A percentile compares a stretch with the other conserved stretches of the same genome.
Evolutionary conservation across 2,113 vertebrate genomes (phyloP).

Genomic region (Rhinoderma darwinii): DNA sequence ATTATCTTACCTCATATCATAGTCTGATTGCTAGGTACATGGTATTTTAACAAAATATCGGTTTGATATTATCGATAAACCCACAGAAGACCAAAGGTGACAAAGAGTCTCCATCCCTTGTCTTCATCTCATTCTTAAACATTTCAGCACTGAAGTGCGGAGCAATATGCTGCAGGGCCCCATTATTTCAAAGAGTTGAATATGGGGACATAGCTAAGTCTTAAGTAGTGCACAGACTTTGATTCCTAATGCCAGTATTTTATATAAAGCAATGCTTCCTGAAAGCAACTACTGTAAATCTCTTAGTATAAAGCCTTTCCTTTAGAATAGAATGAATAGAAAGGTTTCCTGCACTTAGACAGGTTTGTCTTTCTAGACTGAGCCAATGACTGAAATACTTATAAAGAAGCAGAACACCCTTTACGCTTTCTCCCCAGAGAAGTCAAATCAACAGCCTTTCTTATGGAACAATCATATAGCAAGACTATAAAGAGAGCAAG

Average conservation of each 20-base stretch:
- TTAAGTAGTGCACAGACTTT: conserved; percentile 35
- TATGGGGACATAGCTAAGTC: conserved; percentile 20
- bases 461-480: conserved; percentile 26
- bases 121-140: conserved; percentile 19
- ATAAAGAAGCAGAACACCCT: background rate
- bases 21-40: conserved; percentile 68
- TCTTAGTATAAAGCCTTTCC: conserved; percentile 7
- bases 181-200: background rate
- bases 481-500: background rate
- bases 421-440: background rate
- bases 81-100: conserved; percentile 66
- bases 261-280: conserved; percentile 39
- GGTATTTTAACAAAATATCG: conserved; percentile 64
- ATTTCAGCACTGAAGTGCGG: conserved; percentile 27
- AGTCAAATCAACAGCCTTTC: background rate
- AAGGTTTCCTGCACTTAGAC: background rate
- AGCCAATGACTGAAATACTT: conserved; percentile 8
- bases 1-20: conserved; percentile 95
- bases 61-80: conserved; percentile 67
- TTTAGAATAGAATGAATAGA: background rate
- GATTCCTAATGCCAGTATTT: conserved; percentile 49
- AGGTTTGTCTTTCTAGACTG: conserved; percentile 32
- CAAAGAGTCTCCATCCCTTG: conserved; percentile 62
- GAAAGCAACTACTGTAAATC: conserved; percentile 27
- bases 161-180: conserved; percentile 38